Evolutionary conservation across 2,888 invertebrate genomes (phyloP), one percentile per base, ranked within the genome.

Genomic region (Exocentrus adspersus): DNA sequence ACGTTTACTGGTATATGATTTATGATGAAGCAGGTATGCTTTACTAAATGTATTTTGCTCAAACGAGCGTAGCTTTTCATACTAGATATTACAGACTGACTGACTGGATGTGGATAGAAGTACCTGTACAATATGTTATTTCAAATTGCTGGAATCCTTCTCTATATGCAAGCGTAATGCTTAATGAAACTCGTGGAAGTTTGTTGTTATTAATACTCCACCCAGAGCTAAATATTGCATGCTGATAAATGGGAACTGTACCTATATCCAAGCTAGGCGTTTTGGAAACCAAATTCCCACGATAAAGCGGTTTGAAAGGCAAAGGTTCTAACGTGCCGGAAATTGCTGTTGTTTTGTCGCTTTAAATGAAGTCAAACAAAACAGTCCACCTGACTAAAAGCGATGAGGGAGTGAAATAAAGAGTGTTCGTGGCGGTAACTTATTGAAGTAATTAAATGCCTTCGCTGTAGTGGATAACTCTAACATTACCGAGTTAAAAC

Each of bases 321-420:
- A 20, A 57, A 57, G 24, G 57, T 57, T 57, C 32, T 57, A 57
- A 56, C 46, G 45, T 57, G 30, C 57, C 57, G 57, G 57, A 57
- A 46, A 57, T 57, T 57, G 46, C 57, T 32, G 45, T 57, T 57
- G 57, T 57, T 57, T 46, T 46, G 57, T 57, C 57, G 46, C 42
- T 57, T 17, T 32, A 57, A 46, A 57, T 57, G 32, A 57, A 57
- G 46, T 57, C 57, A 57, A 46, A 57, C 57, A 46, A 57, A 57
- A 57, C 46, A 46, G 32, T 32, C 46, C 20, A 46, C 45, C 57
- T 57, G 46, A 46, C 46, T 46, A 45, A 57, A 30, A 32, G 57
- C 57, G 9, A n/a, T 17, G 20, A 32, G 32, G 46, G 32, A 30
- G 19, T 30, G 10, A 17, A 28, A 28, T 20, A 20, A 46, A 57